A percentile compares a stretch with the other conserved stretches of the same genome.
Evolutionary conservation across 1,140 invertebrate species (phyloP).

Genomic region (Diprion similis): DNA sequence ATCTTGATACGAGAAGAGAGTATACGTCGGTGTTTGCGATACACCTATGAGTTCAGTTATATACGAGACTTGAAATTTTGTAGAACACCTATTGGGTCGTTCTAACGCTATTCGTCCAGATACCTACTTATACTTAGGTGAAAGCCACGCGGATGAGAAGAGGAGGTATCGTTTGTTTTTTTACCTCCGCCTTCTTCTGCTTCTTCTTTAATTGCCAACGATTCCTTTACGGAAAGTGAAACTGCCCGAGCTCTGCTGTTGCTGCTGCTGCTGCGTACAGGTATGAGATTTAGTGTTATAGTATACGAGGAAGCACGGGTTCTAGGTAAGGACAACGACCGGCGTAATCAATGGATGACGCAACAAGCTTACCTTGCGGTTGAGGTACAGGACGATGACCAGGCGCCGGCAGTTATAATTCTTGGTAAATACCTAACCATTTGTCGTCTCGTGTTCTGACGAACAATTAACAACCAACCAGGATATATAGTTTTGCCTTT

Average conservation of each 20-base stretch:
- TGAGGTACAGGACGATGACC: constrained; percentile 6
- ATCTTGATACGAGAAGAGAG: too few relatives aligned
- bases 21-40: too few relatives aligned
- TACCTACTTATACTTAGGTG: too few relatives aligned
- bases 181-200: too few relatives aligned
- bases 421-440: background rate
- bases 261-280: background rate
- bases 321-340: constrained; percentile 7
- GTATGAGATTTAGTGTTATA: background rate
- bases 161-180: too few relatives aligned
- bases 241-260: background rate
- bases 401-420: background rate
- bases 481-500: too few relatives aligned
- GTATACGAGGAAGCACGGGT: background rate
- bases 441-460: background rate
- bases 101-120: too few relatives aligned
- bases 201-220: background rate
- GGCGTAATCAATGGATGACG: constrained; percentile 1
- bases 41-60: too few relatives aligned
- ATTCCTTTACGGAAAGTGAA: background rate
- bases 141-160: too few relatives aligned
- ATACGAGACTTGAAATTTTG: too few relatives aligned
- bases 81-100: too few relatives aligned
- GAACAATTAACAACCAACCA: background rate
- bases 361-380: background rate